Evolutionary conservation across 2,888 invertebrate genomes (phyloP).

Genomic region (Xestia sexstrigata): DNA sequence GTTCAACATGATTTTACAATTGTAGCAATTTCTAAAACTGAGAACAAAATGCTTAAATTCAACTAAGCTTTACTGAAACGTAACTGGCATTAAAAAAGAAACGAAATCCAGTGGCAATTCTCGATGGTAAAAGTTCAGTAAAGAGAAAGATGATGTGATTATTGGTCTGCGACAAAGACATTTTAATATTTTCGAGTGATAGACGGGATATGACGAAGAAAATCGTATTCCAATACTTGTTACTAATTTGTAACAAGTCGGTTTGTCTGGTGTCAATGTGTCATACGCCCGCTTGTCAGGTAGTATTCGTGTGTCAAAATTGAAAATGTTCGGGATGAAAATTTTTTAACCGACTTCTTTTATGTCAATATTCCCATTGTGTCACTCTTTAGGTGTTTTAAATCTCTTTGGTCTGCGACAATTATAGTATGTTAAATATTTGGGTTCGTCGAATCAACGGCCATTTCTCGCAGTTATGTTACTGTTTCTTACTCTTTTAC

Average conservation of each 20-base stretch:
- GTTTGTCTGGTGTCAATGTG: no score
- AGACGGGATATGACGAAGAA: no score
- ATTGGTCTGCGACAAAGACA: neutral
- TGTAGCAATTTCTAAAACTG: neutral
- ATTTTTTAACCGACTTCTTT: no score
- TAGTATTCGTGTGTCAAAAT: no score
- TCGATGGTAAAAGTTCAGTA: neutral
- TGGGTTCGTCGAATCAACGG: neutral
- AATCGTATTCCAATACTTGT: no score
- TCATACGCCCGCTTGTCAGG: no score
- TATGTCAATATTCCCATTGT: no score
- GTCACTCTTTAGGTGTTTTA: no score
- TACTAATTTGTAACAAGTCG: no score
- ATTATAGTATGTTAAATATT: neutral
- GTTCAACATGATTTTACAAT: constrained; percentile 1
- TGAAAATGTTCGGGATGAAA: no score
- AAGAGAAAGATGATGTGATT: neutral
- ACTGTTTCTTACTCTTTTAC: neutral
- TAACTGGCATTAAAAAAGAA: neutral
- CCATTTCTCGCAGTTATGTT: neutral
- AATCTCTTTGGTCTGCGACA: neutral
- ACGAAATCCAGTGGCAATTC: neutral
- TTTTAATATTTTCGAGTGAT: no score
- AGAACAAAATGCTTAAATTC: neutral
- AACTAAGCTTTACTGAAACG: neutral